Percentiles rank a stretch among this genome's conserved stretches.
These are phyloP conservation scores for Protaetia brevitarsis DNA, from an alignment of 1,140 invertebrate genomes.

Conservation along the genomic window DNA sequence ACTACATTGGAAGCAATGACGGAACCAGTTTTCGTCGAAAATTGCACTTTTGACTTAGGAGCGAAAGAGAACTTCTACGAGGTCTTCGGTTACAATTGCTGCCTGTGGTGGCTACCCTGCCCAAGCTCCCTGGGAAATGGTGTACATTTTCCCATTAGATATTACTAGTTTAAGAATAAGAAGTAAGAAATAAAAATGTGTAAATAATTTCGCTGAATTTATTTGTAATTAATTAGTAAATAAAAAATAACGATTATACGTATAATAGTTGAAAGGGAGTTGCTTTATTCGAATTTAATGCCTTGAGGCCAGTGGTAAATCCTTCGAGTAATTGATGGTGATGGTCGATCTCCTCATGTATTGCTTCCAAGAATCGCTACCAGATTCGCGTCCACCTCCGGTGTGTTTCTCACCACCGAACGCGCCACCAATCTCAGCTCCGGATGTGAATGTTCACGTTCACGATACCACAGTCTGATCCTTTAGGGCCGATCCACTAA, in stretches of 20 bases:
- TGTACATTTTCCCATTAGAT: constrained; percentile 2
- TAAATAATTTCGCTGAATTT: neutral
- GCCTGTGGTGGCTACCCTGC: constrained; percentile 4
- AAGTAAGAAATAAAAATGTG: neutral
- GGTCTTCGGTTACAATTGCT: constrained; percentile 21
- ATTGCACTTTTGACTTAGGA: constrained; percentile 18
- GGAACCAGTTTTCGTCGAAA: neutral
- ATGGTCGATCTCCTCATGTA: constrained; percentile 95
- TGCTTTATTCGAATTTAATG: constrained; percentile 87
- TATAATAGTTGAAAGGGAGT: neutral
- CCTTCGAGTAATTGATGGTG: constrained; percentile 93
- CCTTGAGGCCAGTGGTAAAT: constrained; percentile 96
- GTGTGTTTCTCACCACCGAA: constrained; percentile 97
- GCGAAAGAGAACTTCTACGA: neutral
- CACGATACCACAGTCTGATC: constrained; percentile 97
- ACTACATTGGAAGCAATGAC: constrained; percentile 6
- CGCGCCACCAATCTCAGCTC: constrained; percentile 98
- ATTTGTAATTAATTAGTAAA: neutral
- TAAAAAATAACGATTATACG: neutral
- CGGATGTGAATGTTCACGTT: constrained; percentile 99
- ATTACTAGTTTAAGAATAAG: neutral
- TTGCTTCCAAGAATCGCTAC: constrained; percentile 97
- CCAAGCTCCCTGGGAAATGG: neutral
- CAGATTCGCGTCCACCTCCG: constrained; percentile 94
- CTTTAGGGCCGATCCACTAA: constrained; percentile 91